phyloP scores from a whole-genome alignment of 2,113 vertebrate species.

The Rhinoderma darwinii region DNA sequence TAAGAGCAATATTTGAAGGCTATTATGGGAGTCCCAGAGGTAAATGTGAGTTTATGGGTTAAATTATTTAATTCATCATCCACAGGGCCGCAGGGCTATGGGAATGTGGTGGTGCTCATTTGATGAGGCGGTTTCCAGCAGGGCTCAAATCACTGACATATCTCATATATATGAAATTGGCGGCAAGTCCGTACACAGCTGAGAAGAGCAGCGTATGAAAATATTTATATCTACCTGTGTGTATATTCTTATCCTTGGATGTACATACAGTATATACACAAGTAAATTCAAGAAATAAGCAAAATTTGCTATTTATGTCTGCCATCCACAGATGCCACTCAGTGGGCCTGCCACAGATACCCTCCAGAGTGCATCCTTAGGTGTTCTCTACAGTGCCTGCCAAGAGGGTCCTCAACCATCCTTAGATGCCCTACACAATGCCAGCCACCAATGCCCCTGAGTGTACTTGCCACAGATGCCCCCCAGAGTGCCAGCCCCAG shows the following conservation, averaged over 20 bases:
- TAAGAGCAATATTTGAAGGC: slow-evolving; percentile 57
- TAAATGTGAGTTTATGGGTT: slow-evolving; percentile 57
- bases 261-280: background rate
- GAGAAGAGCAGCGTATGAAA: background rate
- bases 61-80: slow-evolving; percentile 60
- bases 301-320: background rate
- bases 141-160: slow-evolving; percentile 55
- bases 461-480: background rate
- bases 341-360: background rate
- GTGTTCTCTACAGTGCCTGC: background rate
- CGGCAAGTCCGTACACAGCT: slow-evolving; percentile 25
- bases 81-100: slow-evolving; percentile 42
- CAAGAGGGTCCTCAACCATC: background rate
- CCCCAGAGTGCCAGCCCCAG: no score
- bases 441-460: no score
- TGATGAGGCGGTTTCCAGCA: slow-evolving; percentile 43
- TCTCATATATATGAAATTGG: slow-evolving; percentile 53
- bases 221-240: background rate
- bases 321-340: background rate
- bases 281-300: background rate
- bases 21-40: slow-evolving; percentile 53
- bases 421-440: background rate
- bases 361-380: background rate
- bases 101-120: slow-evolving; percentile 23
- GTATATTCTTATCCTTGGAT: background rate